Evolutionary conservation across 2,888 invertebrate species (phyloP), one percentile per base, ranked within the genome.

Genomic region (Trisateles emortualis): DNA sequence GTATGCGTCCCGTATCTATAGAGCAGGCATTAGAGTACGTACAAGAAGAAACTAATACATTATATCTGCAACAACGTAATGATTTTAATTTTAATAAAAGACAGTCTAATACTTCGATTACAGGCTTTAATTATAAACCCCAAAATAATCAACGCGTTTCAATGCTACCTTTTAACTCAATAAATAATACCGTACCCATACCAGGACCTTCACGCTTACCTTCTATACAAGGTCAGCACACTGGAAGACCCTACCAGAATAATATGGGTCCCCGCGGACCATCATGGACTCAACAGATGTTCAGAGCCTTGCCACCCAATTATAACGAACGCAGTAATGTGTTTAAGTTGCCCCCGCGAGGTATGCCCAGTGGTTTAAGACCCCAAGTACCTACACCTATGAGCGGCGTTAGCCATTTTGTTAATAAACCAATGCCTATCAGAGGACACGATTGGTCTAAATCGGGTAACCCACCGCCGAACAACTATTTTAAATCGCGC

Each of bases 401-500:
- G 64, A 64, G 64, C 17, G 64, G 64, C 6, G 57, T 64, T 1
- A 55, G 53, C 30, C 51, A 64, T 22, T 60, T 36, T 14, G 49
- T 43, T 0, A 3, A 51, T 3, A 59, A 43, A 11, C 39, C 39
- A 4, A 8, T 53, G 3, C 47, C 50, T 24, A 40, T 33, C 10
- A 38, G 42, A 6, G 56, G 55, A 0, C 60, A 64, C 26, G 59
- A 72, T 47, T 69, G 68, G 69, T n/a, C 22, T 10, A 62, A 41
- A 40, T 50, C 26, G 1, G 67, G 65, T 0, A 69, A 71, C 43
- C 65, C 70, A 16, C 64, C 66, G 0, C 68, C 63, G 0, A 49
- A 39, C 13, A 66, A 72, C 22, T 68, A 74, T 50, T 69, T 72
- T 53, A 66, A 70, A 52, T 52, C 59, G 8, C 40, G 58, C 0